Base-by-base conservation (phyloP, 2,797 vertebrate genomes). In the Fistularia tabacaria region DNA sequence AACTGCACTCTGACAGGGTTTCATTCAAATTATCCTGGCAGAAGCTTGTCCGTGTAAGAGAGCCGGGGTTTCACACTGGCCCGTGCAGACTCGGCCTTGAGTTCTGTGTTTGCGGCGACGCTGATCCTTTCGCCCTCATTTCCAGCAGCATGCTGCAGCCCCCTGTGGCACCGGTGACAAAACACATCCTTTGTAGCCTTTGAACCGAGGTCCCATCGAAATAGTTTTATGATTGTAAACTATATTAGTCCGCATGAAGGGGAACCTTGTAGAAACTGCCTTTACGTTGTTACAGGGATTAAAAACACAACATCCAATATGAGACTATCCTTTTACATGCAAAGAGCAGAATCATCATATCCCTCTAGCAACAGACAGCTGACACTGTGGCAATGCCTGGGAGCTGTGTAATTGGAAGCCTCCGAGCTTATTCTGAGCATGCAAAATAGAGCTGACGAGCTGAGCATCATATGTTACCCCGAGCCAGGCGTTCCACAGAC, bases 301-400 rank as follows among this genome's bases (percentile, higher is more conserved):
- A 68, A 76, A 57, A 80, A 79, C 77, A 83, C 82, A 80, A 83
- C 59, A 52, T 42, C 63, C 57, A 60, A 83, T 74, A 73, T 71
- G 76, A 81, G 78, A 72, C 59, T 86, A 88, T 89, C 86, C 57
- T 53, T 80, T 91, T 89, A 88, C 85, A 85, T 14, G 60, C 76
- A 79, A 88, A 91, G 63, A 82, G 85, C 86, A 87, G 86, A 89
- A 82, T 90, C 88, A 91, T 88, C 86, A 88, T 82, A 85, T 82
- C 82, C 73, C 60, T 69, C 66, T 64, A 70, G 82, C 73, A 79
- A 77, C 7, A 12, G 88, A 89, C 87, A 90, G 89, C 77, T 81
- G 89, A 89, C 81, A 88, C 86, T 83, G 76, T 70, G 81, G 81
- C 79, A 85, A 87, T 89, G 87, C 88, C 81, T 83, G 68, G 70